Evolutionary conservation across 2,797 vertebrate species (phyloP), one percentile per base, ranked within the genome.

Genomic region (Mus spretus): DNA sequence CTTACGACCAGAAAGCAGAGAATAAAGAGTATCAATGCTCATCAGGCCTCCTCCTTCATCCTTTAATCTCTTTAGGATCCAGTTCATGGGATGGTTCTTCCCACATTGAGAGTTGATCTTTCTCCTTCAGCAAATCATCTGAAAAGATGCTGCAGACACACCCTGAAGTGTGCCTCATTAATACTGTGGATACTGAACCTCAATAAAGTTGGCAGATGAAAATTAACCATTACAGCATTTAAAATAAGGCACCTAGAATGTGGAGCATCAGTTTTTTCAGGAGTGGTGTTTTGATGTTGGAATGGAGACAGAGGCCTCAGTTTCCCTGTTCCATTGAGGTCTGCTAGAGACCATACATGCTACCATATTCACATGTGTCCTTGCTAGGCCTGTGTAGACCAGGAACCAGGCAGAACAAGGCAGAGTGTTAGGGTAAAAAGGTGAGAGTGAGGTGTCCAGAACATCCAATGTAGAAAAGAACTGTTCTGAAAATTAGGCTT

Each of bases 301-400:
- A 50, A 4, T 61, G 1, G 47, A 11, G 65, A 3, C 20, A 3
- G 15, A 89, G 67, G 50, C 34, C 59, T 85, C 55, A 24, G 10
- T 47, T 67, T 47, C 40, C 4, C 44, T 77, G 6, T 37, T 40
- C 4, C 13, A 6, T 0, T 24, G 7, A 55, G 55, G 47, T 11
- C 53, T 53, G 14, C 44, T 47, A 53, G 12, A 59, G 53, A 20
- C 34, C 72, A 44, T 75, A 8, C 26, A 20, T 61, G 80, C 40
- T 9, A 10, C 9, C 40, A 37, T 19, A 79, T 65, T 12, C 14
- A 50, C 12, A 47, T 11, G 10, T 26, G 11, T n/a, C 59, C 50
- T 28, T 10, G 22, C 13, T 84, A 6, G 47, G 0, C 1, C 6
- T 19, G 0, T 19, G n/a, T 11, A 9, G 20, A 28, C 44, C 22